These are phyloP conservation scores for Ploceus nigricollis DNA, from an alignment of 2,113 vertebrate species.

Conservation along the genomic window DNA sequence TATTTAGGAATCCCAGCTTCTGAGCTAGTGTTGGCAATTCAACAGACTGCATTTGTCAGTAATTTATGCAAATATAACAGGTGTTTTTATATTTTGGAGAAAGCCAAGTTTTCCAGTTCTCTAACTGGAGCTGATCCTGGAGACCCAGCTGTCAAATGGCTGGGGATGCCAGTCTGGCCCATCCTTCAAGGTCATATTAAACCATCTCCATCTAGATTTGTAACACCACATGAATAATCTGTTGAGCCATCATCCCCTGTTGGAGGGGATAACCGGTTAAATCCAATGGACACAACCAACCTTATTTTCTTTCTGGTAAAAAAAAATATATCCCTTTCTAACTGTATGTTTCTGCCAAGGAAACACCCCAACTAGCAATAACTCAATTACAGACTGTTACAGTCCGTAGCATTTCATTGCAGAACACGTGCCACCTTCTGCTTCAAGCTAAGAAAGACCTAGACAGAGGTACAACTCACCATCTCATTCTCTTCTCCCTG, in stretches of 20 bases:
- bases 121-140: not conserved
- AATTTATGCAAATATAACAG: not conserved
- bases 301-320: not conserved
- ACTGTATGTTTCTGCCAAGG: not conserved
- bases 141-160: not conserved
- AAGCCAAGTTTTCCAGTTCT: not conserved
- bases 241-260: not conserved
- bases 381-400: not conserved
- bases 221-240: not conserved
- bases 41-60: not conserved
- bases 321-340: not conserved
- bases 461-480: slow-evolving; percentile 67
- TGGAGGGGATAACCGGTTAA: not conserved
- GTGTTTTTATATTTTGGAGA: not conserved
- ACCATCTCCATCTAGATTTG: not conserved
- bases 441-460: not conserved
- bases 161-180: accelerated
- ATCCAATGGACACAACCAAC: not conserved
- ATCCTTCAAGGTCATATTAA: not conserved
- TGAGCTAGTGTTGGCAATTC: not conserved
- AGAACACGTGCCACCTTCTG: not conserved
- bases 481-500: slow-evolving; percentile 78
- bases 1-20: not conserved
- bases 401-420: not conserved
- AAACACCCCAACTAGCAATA: not conserved